Evolutionary conservation across 2,797 vertebrate genomes (phyloP).

Genomic region (Acropternis orthonyx): DNA sequence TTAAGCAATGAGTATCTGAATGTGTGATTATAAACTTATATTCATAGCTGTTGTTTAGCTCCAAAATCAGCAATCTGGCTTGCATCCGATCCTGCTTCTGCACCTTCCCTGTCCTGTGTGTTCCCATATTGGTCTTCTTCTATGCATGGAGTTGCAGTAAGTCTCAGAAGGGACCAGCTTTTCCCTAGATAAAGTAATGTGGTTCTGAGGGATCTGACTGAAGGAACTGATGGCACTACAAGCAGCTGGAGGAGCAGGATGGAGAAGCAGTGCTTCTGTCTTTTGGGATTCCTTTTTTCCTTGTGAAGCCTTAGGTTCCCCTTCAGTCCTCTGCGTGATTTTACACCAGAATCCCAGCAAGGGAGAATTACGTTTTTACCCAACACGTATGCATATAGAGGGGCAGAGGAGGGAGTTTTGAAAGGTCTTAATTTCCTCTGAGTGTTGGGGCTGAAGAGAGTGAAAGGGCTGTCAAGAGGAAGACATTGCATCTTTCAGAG

Average conservation of each 20-base stretch:
- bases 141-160: neutral
- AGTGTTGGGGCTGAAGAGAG: neutral
- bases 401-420: neutral
- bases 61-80: neutral
- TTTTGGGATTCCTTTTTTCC: neutral
- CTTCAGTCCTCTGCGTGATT: neutral
- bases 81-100: neutral
- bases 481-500: neutral
- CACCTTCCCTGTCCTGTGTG: neutral
- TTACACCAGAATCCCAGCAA: neutral
- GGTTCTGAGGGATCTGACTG: neutral
- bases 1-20: neutral
- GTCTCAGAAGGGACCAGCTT: neutral
- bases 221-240: neutral
- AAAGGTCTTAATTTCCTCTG: neutral
- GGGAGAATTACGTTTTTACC: neutral
- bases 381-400: neutral
- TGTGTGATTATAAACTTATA: neutral
- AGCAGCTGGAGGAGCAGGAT: neutral
- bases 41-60: neutral
- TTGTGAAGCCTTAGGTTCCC: neutral
- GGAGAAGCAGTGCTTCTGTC: neutral
- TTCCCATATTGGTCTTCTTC: neutral
- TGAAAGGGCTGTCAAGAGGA: neutral
- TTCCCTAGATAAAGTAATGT: accelerated